phyloP scores from a whole-genome alignment of 2,113 vertebrate genomes.

The Pseudorasbora parva region DNA sequence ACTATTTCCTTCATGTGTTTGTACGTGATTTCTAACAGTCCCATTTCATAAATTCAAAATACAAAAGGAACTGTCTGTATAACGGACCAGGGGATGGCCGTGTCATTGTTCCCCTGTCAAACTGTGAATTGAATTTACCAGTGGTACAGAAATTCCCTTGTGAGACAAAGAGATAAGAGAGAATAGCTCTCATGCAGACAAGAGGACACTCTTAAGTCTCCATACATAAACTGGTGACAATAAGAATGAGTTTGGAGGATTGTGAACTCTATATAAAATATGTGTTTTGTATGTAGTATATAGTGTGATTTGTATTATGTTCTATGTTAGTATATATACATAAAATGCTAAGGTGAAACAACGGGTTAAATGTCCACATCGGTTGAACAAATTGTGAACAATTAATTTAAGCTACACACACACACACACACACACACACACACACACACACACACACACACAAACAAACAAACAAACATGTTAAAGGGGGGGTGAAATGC shows the following conservation, averaged over 20 bases:
- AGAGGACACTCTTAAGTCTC: conserved; percentile 12
- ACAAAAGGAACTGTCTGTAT: conserved; percentile 24
- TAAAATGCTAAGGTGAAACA: too few species aligned
- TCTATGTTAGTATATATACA: not conserved
- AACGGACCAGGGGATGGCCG: not conserved
- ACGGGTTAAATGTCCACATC: not conserved
- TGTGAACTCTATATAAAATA: not conserved
- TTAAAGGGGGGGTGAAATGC: too few species aligned
- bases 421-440: not conserved
- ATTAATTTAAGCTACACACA: not conserved
- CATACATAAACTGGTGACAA: not conserved
- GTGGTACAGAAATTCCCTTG: conserved; percentile 14
- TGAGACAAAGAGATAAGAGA: conserved; percentile 36
- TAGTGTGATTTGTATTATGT: not conserved
- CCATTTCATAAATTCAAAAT: not conserved
- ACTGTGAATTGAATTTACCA: conserved; percentile 35
- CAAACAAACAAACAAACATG: too few species aligned
- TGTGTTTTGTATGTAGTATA: too few species aligned
- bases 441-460: not conserved
- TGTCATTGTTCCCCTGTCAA: conserved; percentile 36
- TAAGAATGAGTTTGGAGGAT: not conserved
- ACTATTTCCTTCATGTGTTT: not conserved
- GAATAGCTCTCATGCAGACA: conserved; percentile 22
- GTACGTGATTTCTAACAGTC: not conserved
- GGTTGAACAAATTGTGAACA: not conserved